Evolutionary conservation across 2,797 vertebrate genomes (phyloP).

Genomic region (Girardinus metallicus): DNA sequence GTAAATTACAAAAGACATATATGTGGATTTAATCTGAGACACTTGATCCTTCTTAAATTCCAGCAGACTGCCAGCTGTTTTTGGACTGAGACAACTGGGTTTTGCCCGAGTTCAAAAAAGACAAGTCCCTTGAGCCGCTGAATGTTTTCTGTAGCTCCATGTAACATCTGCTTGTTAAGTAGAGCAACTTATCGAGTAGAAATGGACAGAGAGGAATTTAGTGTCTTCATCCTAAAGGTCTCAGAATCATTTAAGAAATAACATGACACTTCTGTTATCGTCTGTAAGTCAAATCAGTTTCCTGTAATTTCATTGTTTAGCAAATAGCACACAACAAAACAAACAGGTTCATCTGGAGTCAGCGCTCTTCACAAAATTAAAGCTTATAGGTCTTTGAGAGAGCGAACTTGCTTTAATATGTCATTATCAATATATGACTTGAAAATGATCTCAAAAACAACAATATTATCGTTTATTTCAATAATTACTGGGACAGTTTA

Average conservation of each 20-base stretch:
- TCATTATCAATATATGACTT: not conserved
- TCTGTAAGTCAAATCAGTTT: not conserved
- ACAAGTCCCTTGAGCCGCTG: not conserved
- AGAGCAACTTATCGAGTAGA: not conserved
- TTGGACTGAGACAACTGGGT: not conserved
- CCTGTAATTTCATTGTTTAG: not conserved
- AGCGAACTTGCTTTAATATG: too few relatives aligned
- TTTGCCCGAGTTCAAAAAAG: not conserved
- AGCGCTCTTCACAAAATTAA: too few relatives aligned
- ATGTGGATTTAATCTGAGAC: not conserved
- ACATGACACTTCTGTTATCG: not conserved
- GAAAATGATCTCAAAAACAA: not conserved
- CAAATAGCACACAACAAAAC: not conserved
- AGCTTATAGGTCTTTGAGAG: too few relatives aligned
- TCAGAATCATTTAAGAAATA: not conserved
- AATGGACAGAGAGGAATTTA: not conserved
- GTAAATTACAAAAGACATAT: not conserved
- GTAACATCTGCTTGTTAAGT: not conserved
- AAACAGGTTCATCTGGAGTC: not conserved
- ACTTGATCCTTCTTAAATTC: not conserved
- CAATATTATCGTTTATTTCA: too few relatives aligned
- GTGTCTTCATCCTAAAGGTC: not conserved
- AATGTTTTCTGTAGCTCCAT: not conserved
- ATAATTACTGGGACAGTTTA: too few relatives aligned
- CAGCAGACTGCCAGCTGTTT: not conserved